Evolutionary conservation across 2,888 invertebrate genomes (phyloP).

Genomic region (Tachina lurida): DNA sequence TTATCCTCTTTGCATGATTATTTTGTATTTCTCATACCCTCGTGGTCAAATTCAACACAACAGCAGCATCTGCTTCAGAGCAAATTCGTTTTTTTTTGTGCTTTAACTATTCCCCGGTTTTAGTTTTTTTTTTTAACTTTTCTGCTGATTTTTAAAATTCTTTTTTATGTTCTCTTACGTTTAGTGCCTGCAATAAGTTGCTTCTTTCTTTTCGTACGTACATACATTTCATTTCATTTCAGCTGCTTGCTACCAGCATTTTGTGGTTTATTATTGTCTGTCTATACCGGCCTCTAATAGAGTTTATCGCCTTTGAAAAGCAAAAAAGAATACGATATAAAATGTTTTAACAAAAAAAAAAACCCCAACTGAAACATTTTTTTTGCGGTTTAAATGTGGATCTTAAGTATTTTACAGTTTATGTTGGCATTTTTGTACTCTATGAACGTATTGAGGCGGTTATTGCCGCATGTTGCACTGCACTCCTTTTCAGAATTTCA

Average conservation of each 20-base stretch:
- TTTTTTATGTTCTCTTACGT: slow-evolving; percentile 17
- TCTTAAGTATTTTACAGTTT: slow-evolving; percentile 60
- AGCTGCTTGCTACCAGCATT: slow-evolving; percentile 56
- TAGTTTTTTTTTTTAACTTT: slow-evolving; percentile 39
- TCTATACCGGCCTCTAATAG: slow-evolving; percentile 42
- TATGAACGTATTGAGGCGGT: slow-evolving; percentile 3
- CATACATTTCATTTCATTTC: slow-evolving; percentile 36
- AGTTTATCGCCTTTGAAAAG: slow-evolving; percentile 46
- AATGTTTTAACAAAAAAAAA: neutral
- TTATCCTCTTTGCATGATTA: slow-evolving; percentile 22
- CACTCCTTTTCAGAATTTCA: neutral
- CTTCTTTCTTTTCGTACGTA: neutral
- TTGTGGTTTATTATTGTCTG: slow-evolving; percentile 57
- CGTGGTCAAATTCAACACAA: slow-evolving; percentile 10
- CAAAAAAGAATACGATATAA: slow-evolving; percentile 5
- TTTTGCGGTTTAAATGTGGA: slow-evolving; percentile 56
- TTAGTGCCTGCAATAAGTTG: neutral
- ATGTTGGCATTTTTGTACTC: slow-evolving; percentile 15
- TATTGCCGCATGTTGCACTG: slow-evolving; percentile 39
- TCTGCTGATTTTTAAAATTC: slow-evolving; percentile 23
- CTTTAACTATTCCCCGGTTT: neutral
- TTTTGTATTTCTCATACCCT: slow-evolving; percentile 10
- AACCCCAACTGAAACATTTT: slow-evolving; percentile 46
- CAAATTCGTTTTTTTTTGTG: neutral
- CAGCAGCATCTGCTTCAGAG: slow-evolving; percentile 52